A percentile compares a stretch with the other conserved stretches of the same genome.
phyloP scores from a whole-genome alignment of 2,113 vertebrate genomes.

The Sarotherodon lohbergeri region DNA sequence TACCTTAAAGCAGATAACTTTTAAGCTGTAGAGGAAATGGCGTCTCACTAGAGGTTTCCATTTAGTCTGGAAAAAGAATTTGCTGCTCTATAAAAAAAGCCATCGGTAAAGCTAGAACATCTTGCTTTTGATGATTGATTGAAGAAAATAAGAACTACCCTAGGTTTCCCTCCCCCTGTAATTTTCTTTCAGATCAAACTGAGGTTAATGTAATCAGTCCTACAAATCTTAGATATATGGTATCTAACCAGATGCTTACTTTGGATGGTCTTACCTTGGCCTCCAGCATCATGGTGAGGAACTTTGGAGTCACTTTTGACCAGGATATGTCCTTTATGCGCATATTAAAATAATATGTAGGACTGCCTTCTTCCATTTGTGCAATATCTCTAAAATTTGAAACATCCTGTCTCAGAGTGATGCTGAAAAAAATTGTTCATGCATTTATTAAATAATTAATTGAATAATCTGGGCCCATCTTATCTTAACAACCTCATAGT shows the following conservation, averaged over 20 bases:
- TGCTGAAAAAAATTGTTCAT: background rate
- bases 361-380: background rate
- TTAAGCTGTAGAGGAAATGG: background rate
- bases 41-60: background rate
- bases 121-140: background rate
- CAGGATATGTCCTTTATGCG: background rate
- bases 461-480: background rate
- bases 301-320: background rate
- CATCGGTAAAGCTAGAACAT: background rate
- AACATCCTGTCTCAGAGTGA: background rate
- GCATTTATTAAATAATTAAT: background rate
- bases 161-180: background rate
- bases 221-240: background rate
- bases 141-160: background rate
- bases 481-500: background rate
- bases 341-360: background rate
- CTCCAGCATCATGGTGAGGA: background rate
- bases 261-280: background rate
- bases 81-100: background rate
- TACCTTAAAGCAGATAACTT: background rate
- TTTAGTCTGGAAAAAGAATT: background rate
- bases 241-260: background rate
- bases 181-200: background rate
- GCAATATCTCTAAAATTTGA: background rate
- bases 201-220: background rate